These are phyloP conservation scores for Fistularia tabacaria DNA, from an alignment of 2,797 vertebrate genomes.

Conservation along the genomic window DNA sequence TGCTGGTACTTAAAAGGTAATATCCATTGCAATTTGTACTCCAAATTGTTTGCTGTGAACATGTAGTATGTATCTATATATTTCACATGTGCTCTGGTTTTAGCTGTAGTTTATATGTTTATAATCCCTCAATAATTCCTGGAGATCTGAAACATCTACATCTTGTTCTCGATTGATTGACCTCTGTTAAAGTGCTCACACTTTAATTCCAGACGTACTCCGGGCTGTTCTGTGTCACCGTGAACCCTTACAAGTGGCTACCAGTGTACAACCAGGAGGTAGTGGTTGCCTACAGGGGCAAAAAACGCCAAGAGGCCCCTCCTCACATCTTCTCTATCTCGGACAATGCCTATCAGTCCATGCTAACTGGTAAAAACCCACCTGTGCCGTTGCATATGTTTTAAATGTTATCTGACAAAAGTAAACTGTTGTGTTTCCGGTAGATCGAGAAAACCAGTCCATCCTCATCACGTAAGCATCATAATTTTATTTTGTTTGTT, in stretches of 20 bases:
- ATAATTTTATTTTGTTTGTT: background rate
- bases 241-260: constrained; percentile 63
- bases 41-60: too few relatives aligned
- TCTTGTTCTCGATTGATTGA: too few relatives aligned
- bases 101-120: too few relatives aligned
- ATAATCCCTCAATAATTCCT: too few relatives aligned
- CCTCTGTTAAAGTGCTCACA: too few relatives aligned
- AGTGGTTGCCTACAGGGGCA: constrained; percentile 58
- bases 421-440: constrained; percentile 2
- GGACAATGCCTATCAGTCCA: constrained; percentile 79
- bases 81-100: too few relatives aligned
- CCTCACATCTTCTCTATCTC: constrained; percentile 70
- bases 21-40: too few relatives aligned
- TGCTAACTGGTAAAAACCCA: constrained; percentile 76
- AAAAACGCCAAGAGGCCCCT: constrained; percentile 59
- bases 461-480: constrained; percentile 84
- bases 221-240: constrained; percentile 61
- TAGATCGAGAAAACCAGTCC: constrained; percentile 86
- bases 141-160: too few relatives aligned
- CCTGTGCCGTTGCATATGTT: too few relatives aligned
- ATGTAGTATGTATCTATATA: too few relatives aligned
- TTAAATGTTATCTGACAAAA: background rate
- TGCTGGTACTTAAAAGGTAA: too few relatives aligned
- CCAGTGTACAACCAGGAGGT: constrained; percentile 77
- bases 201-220: constrained; percentile 48